Conservation (phyloP, 2,888 invertebrate species). For the Branchipolynoe longqiensis region DNA sequence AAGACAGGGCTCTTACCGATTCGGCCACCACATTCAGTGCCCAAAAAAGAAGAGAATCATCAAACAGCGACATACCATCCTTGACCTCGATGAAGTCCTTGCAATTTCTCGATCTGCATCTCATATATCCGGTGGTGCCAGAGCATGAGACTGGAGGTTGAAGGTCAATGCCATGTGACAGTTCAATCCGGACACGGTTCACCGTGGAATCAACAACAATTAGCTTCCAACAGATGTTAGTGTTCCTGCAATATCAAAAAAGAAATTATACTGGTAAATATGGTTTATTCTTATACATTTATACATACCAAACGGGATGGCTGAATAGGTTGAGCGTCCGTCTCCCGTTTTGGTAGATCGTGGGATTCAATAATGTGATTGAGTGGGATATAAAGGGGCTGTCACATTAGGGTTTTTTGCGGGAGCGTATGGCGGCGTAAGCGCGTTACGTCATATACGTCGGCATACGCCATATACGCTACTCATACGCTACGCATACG, state of each 20-base stretch:
- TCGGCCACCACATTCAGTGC: background rate
- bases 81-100: slow-evolving; percentile 33
- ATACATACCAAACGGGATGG: background rate
- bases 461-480: too few species aligned
- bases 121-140: background rate
- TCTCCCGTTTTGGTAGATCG: too few species aligned
- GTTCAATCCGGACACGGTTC: background rate
- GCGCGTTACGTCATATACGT: too few species aligned
- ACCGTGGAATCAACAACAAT: background rate
- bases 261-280: too few species aligned
- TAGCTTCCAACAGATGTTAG: slow-evolving; percentile 24
- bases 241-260: background rate
- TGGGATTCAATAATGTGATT: too few species aligned
- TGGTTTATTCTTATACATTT: too few species aligned
- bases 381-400: too few species aligned
- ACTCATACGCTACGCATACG: too few species aligned
- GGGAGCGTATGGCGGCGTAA: too few species aligned
- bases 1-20: background rate
- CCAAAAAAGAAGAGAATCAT: background rate
- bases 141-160: slow-evolving; percentile 7
- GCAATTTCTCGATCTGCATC: background rate
- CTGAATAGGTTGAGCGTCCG: too few species aligned
- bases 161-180: background rate
- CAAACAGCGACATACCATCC: background rate
- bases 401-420: too few species aligned